These are phyloP conservation scores for Anisognathus igniventris DNA, from an alignment of 2,797 vertebrate genomes.

Conservation along the genomic window DNA sequence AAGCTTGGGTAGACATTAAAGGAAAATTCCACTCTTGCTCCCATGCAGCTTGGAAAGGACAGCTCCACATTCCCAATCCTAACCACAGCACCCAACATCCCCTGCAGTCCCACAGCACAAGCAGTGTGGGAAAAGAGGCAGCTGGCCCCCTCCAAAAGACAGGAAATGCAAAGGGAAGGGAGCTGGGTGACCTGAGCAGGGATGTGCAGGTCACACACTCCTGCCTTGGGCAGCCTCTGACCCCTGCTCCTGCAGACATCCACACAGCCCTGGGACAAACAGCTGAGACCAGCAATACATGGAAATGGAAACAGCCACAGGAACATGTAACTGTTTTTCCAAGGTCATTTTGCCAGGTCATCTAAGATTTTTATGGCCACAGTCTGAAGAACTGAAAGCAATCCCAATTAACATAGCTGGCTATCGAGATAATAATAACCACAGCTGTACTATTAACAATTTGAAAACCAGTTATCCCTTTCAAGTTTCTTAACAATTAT, in stretches of 20 bases:
- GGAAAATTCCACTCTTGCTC: rapidly evolving
- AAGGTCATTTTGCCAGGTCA: neutral
- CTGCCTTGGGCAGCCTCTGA: neutral
- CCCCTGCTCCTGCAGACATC: neutral
- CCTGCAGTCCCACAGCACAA: neutral
- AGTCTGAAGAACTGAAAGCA: neutral
- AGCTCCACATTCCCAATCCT: neutral
- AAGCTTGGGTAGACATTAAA: neutral
- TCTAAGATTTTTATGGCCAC: neutral
- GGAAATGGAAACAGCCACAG: neutral
- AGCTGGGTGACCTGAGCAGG: neutral
- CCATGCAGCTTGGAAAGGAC: neutral
- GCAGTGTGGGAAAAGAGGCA: rapidly evolving
- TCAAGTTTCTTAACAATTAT: neutral
- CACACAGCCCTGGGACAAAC: neutral
- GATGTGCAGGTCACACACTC: neutral
- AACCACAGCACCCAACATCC: neutral
- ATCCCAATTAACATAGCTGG: neutral
- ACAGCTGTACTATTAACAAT: neutral
- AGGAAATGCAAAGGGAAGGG: neutral
- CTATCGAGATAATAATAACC: neutral
- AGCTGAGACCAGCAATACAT: neutral
- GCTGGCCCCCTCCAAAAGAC: neutral
- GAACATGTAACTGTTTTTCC: neutral
- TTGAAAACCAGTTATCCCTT: neutral